A percentile compares a stretch with the other conserved stretches of the same genome.
Evolutionary conservation across 1,140 invertebrate genomes (phyloP).

Genomic region (Sitodiplosis mosellana): DNA sequence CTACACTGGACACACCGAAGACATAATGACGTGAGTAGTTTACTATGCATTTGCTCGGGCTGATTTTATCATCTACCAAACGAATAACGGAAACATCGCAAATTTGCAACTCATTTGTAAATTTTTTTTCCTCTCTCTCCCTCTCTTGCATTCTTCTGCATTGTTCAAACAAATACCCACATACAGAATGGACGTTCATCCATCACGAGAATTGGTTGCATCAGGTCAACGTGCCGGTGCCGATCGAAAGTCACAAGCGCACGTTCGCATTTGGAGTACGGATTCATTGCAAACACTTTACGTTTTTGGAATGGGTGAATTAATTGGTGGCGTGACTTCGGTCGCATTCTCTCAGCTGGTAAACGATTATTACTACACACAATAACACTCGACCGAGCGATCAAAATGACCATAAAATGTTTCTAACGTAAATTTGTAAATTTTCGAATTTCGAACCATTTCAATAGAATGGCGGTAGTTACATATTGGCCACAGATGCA

Average conservation of each 20-base stretch:
- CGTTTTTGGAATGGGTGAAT: conserved; percentile 80
- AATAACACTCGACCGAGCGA: too few relatives aligned
- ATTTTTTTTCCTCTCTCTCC: neutral
- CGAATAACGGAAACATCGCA: too few relatives aligned
- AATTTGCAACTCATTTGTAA: too few relatives aligned
- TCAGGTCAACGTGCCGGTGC: conserved; percentile 72
- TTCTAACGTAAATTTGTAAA: too few relatives aligned
- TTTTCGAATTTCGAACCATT: too few relatives aligned
- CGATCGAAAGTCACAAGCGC: conserved; percentile 68
- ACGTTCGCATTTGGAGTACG: conserved; percentile 87
- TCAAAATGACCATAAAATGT: too few relatives aligned
- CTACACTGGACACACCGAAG: conserved; percentile 86
- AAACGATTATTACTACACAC: conserved; percentile 13
- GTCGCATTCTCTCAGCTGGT: conserved; percentile 79
- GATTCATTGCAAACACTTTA: conserved; percentile 79
- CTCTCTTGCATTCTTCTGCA: neutral
- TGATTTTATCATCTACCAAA: too few relatives aligned
- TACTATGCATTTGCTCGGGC: neutral
- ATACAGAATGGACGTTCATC: conserved; percentile 70
- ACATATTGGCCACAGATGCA: conserved; percentile 67
- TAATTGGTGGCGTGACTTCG: conserved; percentile 74
- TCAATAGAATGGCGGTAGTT: conserved; percentile 65
- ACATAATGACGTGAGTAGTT: conserved; percentile 50
- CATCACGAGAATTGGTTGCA: conserved; percentile 74
- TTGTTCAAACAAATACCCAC: too few relatives aligned